Percentiles rank a stretch among this genome's conserved stretches.
phyloP scores from a whole-genome alignment of 2,888 invertebrate genomes.

The Luperina testacea region DNA sequence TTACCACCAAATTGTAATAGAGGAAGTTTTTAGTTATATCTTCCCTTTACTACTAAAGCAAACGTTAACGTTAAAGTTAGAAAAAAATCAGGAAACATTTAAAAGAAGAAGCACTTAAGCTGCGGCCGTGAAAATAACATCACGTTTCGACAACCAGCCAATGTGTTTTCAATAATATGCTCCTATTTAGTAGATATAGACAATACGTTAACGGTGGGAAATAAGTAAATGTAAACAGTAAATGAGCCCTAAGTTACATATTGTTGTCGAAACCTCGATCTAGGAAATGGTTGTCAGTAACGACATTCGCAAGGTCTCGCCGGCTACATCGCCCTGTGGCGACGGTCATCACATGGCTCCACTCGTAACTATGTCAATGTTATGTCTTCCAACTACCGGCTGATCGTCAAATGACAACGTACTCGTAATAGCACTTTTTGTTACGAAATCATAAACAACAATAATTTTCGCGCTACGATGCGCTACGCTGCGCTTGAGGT shows the following conservation, averaged over 20 bases:
- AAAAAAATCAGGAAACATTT: conserved; percentile 73
- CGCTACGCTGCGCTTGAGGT: conserved; percentile 86
- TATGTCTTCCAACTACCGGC: conserved; percentile 77
- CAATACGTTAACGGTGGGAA: conserved; percentile 43
- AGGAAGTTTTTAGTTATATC: conserved; percentile 64
- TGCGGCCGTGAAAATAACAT: conserved; percentile 76
- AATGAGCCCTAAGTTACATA: conserved; percentile 45
- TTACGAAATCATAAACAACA: conserved; percentile 79
- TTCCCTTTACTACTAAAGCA: conserved; percentile 59
- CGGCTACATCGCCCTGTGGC: conserved; percentile 70
- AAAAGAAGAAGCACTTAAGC: conserved; percentile 77
- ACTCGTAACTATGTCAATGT: conserved; percentile 87
- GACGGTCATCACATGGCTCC: conserved; percentile 67
- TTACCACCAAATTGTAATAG: conserved; percentile 52
- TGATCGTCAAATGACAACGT: conserved; percentile 78
- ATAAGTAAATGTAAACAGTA: conserved; percentile 45
- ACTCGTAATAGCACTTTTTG: conserved; percentile 81
- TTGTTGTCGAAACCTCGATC: conserved; percentile 64
- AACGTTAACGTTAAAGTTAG: conserved; percentile 41
- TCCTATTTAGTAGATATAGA: conserved; percentile 60
- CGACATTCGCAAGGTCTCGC: conserved; percentile 73
- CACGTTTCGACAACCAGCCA: conserved; percentile 72
- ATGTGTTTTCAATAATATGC: conserved; percentile 69
- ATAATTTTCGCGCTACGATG: conserved; percentile 88
- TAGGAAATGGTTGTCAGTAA: conserved; percentile 75